Evolutionary conservation across 1,140 invertebrate genomes (phyloP).

Genomic region (Acromyrmex echinatior): DNA sequence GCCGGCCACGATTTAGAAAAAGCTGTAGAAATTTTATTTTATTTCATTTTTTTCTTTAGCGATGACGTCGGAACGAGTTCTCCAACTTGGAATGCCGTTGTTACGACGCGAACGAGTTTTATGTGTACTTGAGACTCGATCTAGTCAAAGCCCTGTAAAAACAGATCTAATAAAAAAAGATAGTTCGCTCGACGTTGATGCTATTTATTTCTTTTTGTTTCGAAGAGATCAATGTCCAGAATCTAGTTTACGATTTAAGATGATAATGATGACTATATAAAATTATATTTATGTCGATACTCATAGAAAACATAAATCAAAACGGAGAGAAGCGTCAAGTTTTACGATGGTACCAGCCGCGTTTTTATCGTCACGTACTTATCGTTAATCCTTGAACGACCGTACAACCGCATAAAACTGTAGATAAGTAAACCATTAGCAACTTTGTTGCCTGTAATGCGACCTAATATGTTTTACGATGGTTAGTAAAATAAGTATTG

Average conservation of each 20-base stretch:
- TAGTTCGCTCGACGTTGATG: not conserved
- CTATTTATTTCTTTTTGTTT: not conserved
- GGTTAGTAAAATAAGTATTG: not conserved
- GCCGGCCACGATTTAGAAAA: not conserved
- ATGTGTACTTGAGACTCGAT: not conserved
- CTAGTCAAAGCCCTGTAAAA: not conserved
- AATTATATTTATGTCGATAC: not conserved
- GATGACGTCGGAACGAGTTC: not conserved
- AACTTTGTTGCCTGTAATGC: conserved; percentile 3
- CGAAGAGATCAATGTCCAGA: not conserved
- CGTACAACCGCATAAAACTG: conserved; percentile 6
- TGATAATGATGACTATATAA: not conserved
- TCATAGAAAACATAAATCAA: conserved; percentile 1
- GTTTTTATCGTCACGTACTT: conserved; percentile 32
- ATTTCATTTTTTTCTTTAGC: not conserved
- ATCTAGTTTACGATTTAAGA: not conserved
- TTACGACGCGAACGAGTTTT: conserved; percentile 7
- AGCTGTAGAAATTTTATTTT: conserved; percentile 29
- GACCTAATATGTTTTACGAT: conserved; percentile 5
- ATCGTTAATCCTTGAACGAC: conserved; percentile 51
- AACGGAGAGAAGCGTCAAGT: not conserved
- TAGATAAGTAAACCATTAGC: conserved; percentile 39
- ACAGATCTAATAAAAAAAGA: not conserved
- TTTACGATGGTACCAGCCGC: not conserved
- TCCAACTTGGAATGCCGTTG: conserved; percentile 7